Percentiles rank a stretch among this genome's conserved stretches.
These are phyloP conservation scores for Nerophis ophidion DNA, from an alignment of 2,113 vertebrate genomes.

Conservation along the genomic window DNA sequence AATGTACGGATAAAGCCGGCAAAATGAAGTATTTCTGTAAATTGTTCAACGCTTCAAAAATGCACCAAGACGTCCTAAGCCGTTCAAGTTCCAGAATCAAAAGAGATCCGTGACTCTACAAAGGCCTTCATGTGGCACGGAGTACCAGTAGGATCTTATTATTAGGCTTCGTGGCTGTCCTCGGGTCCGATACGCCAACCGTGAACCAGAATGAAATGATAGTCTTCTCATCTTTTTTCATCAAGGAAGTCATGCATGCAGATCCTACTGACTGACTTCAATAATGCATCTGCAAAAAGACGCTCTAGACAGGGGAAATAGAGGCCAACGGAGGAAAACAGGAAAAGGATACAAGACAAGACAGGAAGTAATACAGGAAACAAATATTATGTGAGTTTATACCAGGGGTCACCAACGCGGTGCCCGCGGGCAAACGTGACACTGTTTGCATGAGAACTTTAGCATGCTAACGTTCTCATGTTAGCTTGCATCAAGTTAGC, in stretches of 20 bases:
- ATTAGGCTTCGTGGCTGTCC: conserved; percentile 17
- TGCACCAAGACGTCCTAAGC: conserved; percentile 15
- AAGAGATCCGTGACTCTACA: conserved; percentile 25
- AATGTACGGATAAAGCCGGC: too few relatives aligned
- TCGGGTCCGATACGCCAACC: conserved; percentile 16
- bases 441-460: too few relatives aligned
- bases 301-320: too few relatives aligned
- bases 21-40: too few relatives aligned
- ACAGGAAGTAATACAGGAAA: too few relatives aligned
- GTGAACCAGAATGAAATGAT: conserved; percentile 33
- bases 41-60: conserved; percentile 24
- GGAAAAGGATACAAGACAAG: too few relatives aligned
- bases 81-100: conserved; percentile 32
- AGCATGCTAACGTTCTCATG: too few relatives aligned
- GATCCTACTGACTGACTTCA: conserved; percentile 50
- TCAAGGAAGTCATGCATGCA: conserved; percentile 37
- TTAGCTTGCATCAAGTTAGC: too few relatives aligned
- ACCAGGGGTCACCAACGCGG: too few relatives aligned
- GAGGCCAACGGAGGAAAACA: too few relatives aligned
- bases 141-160: conserved; percentile 17
- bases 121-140: conserved; percentile 16
- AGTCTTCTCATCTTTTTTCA: conserved; percentile 24
- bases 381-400: too few relatives aligned
- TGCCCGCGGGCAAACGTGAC: too few relatives aligned
- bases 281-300: conserved; percentile 54